A percentile compares a stretch with the other conserved stretches of the same genome.
Conservation (phyloP, 2,113 vertebrate genomes). For the Epinephelus cyanopodus region DNA sequence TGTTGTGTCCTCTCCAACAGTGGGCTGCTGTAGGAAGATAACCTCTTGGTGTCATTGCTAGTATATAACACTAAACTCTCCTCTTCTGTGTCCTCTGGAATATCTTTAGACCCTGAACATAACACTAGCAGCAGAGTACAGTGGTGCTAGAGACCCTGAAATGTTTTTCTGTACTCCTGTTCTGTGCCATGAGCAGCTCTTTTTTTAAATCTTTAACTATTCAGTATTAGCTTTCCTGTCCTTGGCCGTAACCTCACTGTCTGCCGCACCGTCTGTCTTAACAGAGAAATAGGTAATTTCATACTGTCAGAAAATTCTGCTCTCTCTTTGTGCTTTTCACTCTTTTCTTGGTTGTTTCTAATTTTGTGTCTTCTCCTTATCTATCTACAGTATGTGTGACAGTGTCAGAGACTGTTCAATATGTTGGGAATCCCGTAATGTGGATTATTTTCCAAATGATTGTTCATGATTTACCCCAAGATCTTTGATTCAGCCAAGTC, state of each 20-base stretch:
- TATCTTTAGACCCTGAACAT: constrained; percentile 44
- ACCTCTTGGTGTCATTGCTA: constrained; percentile 56
- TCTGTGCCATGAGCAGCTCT: constrained; percentile 10
- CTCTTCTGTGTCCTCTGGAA: constrained; percentile 40
- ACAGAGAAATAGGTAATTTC: constrained; percentile 22
- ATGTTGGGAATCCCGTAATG: background rate
- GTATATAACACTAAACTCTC: constrained; percentile 46
- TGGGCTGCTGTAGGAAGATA: constrained; percentile 54
- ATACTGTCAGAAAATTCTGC: background rate
- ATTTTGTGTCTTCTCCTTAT: background rate
- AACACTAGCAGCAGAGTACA: constrained; percentile 2
- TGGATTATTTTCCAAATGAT: background rate
- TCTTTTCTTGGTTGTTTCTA: background rate
- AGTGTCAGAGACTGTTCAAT: background rate
- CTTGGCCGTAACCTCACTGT: constrained; percentile 42
- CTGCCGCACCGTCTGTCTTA: constrained; percentile 41
- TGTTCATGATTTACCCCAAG: background rate
- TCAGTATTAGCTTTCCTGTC: constrained; percentile 24
- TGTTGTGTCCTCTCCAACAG: constrained; percentile 50
- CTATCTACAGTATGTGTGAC: background rate
- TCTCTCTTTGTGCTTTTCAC: background rate
- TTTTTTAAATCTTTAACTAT: constrained; percentile 24
- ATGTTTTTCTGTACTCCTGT: constrained; percentile 20
- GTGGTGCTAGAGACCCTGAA: constrained; percentile 21
- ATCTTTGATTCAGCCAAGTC: background rate